Evolutionary conservation across 2,797 vertebrate species (phyloP).

Genomic region (Synanceia verrucosa): DNA sequence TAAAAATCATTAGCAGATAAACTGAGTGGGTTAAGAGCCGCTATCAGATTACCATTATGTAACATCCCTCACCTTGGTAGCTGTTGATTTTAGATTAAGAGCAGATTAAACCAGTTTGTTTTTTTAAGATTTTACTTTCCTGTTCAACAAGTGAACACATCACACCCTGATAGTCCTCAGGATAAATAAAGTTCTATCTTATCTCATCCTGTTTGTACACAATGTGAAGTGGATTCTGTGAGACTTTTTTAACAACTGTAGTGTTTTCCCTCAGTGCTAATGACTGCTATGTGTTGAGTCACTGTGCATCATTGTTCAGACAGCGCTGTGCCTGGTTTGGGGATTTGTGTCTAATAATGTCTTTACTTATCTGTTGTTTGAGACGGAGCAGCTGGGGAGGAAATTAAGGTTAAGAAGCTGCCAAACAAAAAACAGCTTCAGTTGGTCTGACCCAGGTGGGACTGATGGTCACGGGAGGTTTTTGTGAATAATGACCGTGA

Average conservation of each 20-base stretch:
- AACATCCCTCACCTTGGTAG: background rate
- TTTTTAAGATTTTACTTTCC: background rate
- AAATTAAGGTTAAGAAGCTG: conserved; percentile 25
- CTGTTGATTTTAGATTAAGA: background rate
- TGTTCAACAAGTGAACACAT: background rate
- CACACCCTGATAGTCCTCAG: background rate
- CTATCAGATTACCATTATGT: background rate
- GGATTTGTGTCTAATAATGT: conserved; percentile 23
- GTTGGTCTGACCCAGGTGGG: conserved; percentile 17
- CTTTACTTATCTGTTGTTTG: conserved; percentile 42
- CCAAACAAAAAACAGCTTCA: conserved; percentile 23
- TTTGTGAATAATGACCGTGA: conserved; percentile 15
- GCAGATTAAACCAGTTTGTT: background rate
- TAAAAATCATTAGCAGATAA: background rate
- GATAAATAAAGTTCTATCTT: background rate
- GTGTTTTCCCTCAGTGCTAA: background rate
- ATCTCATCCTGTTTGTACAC: background rate
- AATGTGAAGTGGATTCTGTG: background rate
- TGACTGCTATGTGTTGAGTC: background rate
- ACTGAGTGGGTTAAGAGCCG: background rate
- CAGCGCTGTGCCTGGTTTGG: background rate
- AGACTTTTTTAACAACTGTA: background rate
- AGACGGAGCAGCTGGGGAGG: conserved; percentile 45
- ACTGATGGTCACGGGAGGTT: background rate
- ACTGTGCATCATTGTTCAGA: background rate